Conservation (phyloP, 2,888 invertebrate species). For the Trachelus tabidus region DNA sequence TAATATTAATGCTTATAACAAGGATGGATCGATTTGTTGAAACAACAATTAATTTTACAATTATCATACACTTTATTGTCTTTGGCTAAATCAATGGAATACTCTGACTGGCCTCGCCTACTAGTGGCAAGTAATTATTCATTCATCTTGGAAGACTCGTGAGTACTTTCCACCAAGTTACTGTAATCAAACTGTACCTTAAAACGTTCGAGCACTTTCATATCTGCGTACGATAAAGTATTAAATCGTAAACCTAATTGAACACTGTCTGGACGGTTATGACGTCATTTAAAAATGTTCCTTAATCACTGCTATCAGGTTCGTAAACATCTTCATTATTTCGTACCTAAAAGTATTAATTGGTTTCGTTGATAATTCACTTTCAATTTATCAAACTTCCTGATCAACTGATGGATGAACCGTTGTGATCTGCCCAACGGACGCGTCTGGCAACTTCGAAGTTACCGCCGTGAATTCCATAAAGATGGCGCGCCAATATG, state of each 20-base stretch:
- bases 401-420: constrained; percentile 43
- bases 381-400: neutral
- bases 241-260: neutral
- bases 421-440: constrained; percentile 58
- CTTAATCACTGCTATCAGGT: neutral
- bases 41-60: neutral
- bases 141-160: neutral
- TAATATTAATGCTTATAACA: neutral
- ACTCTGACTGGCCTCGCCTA: neutral
- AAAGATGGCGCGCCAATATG: constrained; percentile 56
- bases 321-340: neutral
- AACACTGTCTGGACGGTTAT: neutral
- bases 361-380: neutral
- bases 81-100: neutral
- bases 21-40: neutral
- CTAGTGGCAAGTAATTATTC: neutral
- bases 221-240: neutral
- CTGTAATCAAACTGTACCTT: neutral
- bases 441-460: constrained; percentile 58
- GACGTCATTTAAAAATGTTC: neutral
- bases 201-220: neutral
- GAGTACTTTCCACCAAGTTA: neutral
- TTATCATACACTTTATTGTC: neutral
- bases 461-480: constrained; percentile 59
- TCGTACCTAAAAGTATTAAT: neutral